A percentile compares a stretch with the other conserved stretches of the same genome.
Evolutionary conservation across 1,140 invertebrate species (phyloP).

Genomic region (Tachypleus tridentatus): DNA sequence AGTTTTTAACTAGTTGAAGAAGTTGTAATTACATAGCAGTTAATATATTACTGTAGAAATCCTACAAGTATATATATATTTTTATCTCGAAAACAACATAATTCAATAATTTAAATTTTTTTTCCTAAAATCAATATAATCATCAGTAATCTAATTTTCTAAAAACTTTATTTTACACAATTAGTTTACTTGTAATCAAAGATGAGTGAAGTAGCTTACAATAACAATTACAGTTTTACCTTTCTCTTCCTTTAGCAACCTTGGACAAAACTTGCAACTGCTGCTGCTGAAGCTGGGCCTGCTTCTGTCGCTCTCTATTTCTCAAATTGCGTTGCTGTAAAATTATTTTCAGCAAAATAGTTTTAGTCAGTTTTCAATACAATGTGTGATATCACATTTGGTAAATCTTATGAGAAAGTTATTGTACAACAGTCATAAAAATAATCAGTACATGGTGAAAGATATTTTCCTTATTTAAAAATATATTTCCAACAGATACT

Average conservation of each 20-base stretch:
- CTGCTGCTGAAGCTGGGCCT: constrained; percentile 38
- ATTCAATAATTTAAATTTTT: no score
- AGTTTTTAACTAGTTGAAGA: no score
- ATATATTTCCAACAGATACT: no score
- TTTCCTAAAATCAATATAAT: background rate
- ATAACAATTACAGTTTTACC: constrained; percentile 24
- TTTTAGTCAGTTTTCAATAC: no score
- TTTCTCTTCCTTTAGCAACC: constrained; percentile 40
- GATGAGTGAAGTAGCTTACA: background rate
- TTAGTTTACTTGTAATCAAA: constrained; percentile 4
- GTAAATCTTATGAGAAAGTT: no score
- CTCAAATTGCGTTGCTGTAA: constrained; percentile 57
- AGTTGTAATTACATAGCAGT: no score
- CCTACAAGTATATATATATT: background rate
- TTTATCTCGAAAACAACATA: no score
- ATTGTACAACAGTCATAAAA: no score
- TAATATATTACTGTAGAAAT: background rate
- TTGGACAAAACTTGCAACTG: constrained; percentile 42
- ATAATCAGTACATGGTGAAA: no score
- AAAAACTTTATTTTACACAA: background rate
- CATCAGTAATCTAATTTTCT: background rate
- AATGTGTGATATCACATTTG: no score
- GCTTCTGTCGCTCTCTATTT: constrained; percentile 39
- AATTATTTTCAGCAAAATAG: background rate
- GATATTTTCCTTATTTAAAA: no score